Percentiles rank a stretch among this genome's conserved stretches.
These are phyloP conservation scores for Dexiosoma caninum DNA, from an alignment of 2,888 invertebrate species.

Conservation along the genomic window DNA sequence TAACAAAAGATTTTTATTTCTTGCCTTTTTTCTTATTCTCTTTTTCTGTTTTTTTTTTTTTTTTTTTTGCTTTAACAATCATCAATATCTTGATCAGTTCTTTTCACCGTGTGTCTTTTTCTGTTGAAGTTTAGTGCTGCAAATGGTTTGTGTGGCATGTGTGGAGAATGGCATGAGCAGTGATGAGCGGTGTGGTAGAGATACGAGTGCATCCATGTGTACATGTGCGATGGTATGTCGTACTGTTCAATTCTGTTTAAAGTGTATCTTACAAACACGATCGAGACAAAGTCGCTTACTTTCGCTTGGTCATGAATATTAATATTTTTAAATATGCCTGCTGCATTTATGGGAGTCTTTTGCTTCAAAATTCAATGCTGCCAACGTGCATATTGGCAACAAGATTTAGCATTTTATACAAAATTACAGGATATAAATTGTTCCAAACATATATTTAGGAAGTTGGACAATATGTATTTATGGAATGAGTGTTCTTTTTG, in stretches of 20 bases:
- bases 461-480: slow-evolving; percentile 21
- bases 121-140: slow-evolving; percentile 18
- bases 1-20: slow-evolving; percentile 49
- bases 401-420: neutral
- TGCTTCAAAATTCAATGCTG: neutral
- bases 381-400: slow-evolving; percentile 18
- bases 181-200: slow-evolving; percentile 29
- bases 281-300: slow-evolving; percentile 65
- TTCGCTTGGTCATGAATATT: slow-evolving; percentile 71
- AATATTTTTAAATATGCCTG: slow-evolving; percentile 67
- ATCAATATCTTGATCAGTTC: slow-evolving; percentile 54
- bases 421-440: slow-evolving; percentile 59
- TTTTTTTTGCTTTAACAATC: slow-evolving; percentile 43
- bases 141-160: slow-evolving; percentile 35
- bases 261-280: slow-evolving; percentile 58
- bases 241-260: slow-evolving; percentile 48
- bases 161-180: slow-evolving; percentile 19
- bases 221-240: neutral
- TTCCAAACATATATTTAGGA: slow-evolving; percentile 51
- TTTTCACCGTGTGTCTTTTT: slow-evolving; percentile 3
- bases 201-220: too few relatives aligned
- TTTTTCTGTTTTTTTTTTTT: too few relatives aligned
- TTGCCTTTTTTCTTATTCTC: too few relatives aligned
- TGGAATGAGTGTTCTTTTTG: too few relatives aligned
- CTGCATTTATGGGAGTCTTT: slow-evolving; percentile 44